These are phyloP conservation scores for Diphyllodes magnificus DNA, from an alignment of 2,113 vertebrate genomes.

Conservation along the genomic window DNA sequence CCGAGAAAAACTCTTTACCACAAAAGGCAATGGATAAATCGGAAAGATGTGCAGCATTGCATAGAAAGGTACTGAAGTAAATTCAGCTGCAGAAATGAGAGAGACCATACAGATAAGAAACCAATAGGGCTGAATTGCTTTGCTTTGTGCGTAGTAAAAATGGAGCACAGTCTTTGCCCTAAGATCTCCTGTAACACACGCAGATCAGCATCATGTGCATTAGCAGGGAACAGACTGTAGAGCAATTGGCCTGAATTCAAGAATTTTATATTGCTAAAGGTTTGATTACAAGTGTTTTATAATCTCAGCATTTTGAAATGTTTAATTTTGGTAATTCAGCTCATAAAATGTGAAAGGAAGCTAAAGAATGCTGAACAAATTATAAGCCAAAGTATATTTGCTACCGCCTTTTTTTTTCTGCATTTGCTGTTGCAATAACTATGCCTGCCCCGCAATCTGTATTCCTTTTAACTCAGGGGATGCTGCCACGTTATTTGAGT, in stretches of 20 bases:
- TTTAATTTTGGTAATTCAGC: conserved; percentile 6
- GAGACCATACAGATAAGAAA: neutral
- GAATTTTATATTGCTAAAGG: neutral
- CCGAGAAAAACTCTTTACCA: neutral
- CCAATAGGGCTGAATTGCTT: neutral
- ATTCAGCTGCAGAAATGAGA: neutral
- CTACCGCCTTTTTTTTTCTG: neutral
- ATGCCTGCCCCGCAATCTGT: neutral
- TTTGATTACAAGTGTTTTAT: neutral
- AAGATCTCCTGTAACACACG: neutral
- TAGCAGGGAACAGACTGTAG: neutral
- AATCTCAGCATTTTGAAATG: conserved; percentile 11
- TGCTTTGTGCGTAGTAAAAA: neutral
- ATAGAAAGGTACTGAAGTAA: neutral
- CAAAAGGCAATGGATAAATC: neutral
- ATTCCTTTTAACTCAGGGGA: neutral
- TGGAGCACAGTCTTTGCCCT: neutral
- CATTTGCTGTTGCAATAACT: neutral
- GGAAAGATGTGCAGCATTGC: neutral
- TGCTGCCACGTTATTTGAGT: neutral
- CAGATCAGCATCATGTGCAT: neutral
- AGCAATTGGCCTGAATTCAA: neutral
- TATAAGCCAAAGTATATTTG: neutral
- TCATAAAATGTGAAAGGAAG: neutral
- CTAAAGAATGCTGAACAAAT: neutral